Evolutionary conservation across 92 coral and sea anemone genomes (phyloP).

Genomic region (Palythoa heliodiscus): DNA sequence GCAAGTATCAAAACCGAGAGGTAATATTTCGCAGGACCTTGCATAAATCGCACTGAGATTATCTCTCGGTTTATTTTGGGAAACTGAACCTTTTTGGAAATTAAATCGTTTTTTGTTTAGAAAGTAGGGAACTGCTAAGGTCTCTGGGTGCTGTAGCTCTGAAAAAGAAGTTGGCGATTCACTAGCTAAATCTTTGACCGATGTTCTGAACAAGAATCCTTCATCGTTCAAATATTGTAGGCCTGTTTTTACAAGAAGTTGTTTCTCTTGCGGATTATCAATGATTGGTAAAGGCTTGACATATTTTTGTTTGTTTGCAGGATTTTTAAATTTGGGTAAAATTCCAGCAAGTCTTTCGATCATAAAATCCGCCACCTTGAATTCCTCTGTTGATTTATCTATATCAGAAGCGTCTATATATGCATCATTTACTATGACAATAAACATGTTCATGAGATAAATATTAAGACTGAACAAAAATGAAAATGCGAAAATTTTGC

Average conservation of each 20-base stretch:
- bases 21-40: not conserved
- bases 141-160: not conserved
- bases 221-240: not conserved
- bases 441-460: conserved; percentile 30
- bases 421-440: conserved; percentile 39
- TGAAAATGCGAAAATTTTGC: conserved; percentile 20
- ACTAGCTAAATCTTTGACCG: not conserved
- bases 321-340: not conserved
- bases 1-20: not conserved
- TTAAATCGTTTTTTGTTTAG: not conserved
- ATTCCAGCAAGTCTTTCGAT: not conserved
- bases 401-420: conserved; percentile 31
- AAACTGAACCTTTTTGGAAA: not conserved
- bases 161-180: not conserved
- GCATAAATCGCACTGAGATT: not conserved
- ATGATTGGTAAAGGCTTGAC: not conserved
- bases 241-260: not conserved
- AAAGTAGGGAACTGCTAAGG: not conserved
- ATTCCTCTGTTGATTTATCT: conserved; percentile 16
- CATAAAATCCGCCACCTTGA: conserved; percentile 25
- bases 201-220: not conserved
- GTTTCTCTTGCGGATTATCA: not conserved
- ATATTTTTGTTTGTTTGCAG: not conserved
- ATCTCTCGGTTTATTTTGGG: not conserved
- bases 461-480: conserved; percentile 31